Percentiles rank a stretch among this genome's conserved stretches.
These are phyloP conservation scores for Danaus chrysippus DNA, from an alignment of 2,888 invertebrate genomes.

Conservation along the genomic window DNA sequence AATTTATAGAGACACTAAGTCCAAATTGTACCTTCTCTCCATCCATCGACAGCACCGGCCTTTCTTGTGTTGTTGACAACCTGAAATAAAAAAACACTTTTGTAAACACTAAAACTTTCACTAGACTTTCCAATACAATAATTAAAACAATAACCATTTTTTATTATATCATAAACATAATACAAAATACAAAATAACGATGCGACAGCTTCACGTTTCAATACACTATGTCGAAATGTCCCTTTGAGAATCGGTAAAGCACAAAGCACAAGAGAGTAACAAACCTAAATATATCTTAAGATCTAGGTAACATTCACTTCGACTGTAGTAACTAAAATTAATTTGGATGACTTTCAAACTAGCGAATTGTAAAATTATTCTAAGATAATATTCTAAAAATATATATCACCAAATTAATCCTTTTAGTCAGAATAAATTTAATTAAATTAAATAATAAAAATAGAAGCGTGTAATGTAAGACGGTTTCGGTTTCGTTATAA, in stretches of 20 bases:
- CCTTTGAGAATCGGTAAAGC: constrained; percentile 51
- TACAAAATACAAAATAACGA: constrained; percentile 21
- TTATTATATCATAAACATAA: constrained; percentile 18
- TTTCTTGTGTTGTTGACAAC: constrained; percentile 86
- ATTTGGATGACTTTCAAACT: no score
- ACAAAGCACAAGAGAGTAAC: constrained; percentile 49
- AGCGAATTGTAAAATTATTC: no score
- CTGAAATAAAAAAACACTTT: constrained; percentile 52
- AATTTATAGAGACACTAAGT: background rate
- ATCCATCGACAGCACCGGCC: constrained; percentile 74
- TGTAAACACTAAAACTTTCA: constrained; percentile 44
- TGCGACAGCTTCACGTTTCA: constrained; percentile 40
- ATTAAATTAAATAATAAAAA: constrained; percentile 12
- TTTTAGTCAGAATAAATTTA: background rate
- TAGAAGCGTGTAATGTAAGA: constrained; percentile 29
- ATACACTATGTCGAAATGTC: constrained; percentile 63
- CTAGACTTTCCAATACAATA: constrained; percentile 35
- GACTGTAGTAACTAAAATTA: background rate
- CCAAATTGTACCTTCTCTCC: constrained; percentile 67
- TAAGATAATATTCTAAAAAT: background rate
- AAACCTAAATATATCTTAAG: constrained; percentile 45
- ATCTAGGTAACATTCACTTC: constrained; percentile 35
- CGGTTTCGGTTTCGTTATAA: constrained; percentile 21
- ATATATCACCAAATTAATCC: background rate
- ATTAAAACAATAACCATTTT: constrained; percentile 56